A percentile compares a stretch with the other conserved stretches of the same genome.
Conservation (phyloP, 2,797 vertebrate species). For the Eidolon dupreanum region DNA sequence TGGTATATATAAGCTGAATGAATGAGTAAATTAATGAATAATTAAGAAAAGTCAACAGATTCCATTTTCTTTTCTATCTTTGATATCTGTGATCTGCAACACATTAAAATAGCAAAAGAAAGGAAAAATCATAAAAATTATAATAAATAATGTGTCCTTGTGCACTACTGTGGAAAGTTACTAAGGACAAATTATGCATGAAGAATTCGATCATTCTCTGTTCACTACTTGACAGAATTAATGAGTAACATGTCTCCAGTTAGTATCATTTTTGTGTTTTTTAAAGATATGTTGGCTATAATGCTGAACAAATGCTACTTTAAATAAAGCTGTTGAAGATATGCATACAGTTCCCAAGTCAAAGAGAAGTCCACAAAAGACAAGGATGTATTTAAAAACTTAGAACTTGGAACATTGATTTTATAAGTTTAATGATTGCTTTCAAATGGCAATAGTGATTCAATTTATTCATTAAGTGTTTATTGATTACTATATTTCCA, state of each 20-base stretch:
- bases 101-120: not conserved
- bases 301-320: not conserved
- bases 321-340: not conserved
- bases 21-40: not conserved
- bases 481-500: not conserved
- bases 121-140: not conserved
- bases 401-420: not conserved
- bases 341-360: not conserved
- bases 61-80: not conserved
- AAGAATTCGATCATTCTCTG: constrained; percentile 34
- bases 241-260: not conserved
- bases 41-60: not conserved
- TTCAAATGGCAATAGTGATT: not conserved
- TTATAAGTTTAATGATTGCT: not conserved
- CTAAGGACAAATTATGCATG: not conserved
- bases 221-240: not conserved
- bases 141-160: not conserved
- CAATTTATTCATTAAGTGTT: not conserved
- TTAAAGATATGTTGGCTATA: not conserved
- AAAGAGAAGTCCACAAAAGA: not conserved
- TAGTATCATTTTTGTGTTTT: not conserved
- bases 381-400: not conserved
- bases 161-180: not conserved
- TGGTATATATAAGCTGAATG: not conserved
- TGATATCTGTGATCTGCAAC: not conserved